Conservation (phyloP, 2,797 vertebrate genomes). For the Bradypodion ventrale region DNA sequence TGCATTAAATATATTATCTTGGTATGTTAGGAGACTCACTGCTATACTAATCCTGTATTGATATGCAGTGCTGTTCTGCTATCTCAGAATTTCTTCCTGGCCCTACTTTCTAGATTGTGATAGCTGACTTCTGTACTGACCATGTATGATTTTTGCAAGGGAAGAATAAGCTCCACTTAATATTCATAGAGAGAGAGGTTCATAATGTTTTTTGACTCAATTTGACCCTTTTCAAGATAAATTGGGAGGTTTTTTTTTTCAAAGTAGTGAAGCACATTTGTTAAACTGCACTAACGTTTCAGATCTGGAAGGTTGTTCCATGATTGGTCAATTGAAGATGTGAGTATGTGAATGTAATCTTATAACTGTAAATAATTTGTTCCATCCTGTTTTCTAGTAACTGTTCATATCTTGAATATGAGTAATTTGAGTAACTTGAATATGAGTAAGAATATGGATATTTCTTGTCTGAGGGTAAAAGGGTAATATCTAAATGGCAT, state of each 20-base stretch:
- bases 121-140: not conserved
- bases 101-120: not conserved
- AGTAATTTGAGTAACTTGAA: not conserved
- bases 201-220: not conserved
- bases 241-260: not conserved
- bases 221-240: not conserved
- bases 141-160: not conserved
- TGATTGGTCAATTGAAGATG: not conserved
- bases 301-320: not conserved
- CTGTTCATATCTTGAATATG: not conserved
- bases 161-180: not conserved
- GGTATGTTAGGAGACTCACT: not conserved
- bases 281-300: not conserved
- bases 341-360: not conserved
- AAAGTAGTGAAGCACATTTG: not conserved
- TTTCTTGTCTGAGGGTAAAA: not conserved
- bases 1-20: not conserved
- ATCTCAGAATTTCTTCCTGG: not conserved
- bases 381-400: not conserved
- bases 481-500: not conserved
- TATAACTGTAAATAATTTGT: not conserved
- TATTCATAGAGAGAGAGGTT: not conserved
- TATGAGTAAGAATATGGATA: no score
- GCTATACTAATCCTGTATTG: not conserved
- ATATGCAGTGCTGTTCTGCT: not conserved